These are phyloP conservation scores for Rhinophrynus dorsalis DNA, from an alignment of 2,797 vertebrate genomes.

Conservation along the genomic window DNA sequence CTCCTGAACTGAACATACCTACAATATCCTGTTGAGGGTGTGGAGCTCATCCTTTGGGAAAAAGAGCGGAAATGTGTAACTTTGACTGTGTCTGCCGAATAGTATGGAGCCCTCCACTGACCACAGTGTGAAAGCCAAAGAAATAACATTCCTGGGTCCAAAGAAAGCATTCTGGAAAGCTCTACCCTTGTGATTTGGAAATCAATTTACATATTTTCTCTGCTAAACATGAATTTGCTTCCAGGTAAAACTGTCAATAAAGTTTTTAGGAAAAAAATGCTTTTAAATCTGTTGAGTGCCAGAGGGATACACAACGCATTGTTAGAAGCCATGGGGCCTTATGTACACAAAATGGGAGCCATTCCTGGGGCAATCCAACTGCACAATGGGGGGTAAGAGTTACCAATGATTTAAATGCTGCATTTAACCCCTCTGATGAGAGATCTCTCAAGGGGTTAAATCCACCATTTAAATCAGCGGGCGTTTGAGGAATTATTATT, in stretches of 20 bases:
- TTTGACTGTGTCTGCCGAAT: conserved; percentile 33
- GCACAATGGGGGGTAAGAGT: no score
- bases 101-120: conserved; percentile 22
- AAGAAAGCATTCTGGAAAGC: conserved; percentile 40
- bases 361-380: no score
- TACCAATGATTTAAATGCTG: no score
- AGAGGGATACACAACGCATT: no score
- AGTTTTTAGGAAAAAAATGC: no score
- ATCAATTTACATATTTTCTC: conserved; percentile 41
- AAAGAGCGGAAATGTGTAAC: conserved; percentile 32
- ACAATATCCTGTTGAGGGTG: conserved; percentile 19
- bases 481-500: no score
- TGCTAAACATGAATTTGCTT: conserved; percentile 18
- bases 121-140: conserved; percentile 37
- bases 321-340: no score
- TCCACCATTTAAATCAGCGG: no score
- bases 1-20: conserved; percentile 8
- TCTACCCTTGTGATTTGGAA: conserved; percentile 29
- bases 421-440: no score
- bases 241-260: conserved; percentile 35
- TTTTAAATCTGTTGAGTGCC: no score
- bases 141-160: conserved; percentile 33
- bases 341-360: no score
- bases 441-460: no score
- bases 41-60: conserved; percentile 31